Percentiles rank a stretch among this genome's conserved stretches.
Evolutionary conservation across 1,140 invertebrate species (phyloP).

Genomic region (Plutomurus gul): DNA sequence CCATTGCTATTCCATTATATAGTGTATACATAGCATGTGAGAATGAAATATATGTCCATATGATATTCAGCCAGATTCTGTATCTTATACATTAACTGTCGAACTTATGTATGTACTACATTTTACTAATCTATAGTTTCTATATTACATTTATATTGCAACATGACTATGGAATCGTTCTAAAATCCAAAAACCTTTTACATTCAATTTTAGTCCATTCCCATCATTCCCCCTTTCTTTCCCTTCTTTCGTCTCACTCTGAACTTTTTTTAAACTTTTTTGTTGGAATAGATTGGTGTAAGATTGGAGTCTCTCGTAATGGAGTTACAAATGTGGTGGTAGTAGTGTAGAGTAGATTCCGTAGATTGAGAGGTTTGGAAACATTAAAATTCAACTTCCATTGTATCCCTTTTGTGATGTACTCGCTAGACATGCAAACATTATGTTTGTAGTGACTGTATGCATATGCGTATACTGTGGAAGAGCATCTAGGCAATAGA

Average conservation of each 20-base stretch:
- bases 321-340: background rate
- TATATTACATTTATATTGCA: background rate
- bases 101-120: no score
- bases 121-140: background rate
- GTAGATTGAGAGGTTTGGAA: no score
- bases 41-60: no score
- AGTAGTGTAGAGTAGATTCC: background rate
- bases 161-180: constrained; percentile 29
- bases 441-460: no score
- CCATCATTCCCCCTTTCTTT: constrained; percentile 31
- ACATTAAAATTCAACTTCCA: no score
- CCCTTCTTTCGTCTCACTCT: background rate
- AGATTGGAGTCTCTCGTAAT: background rate
- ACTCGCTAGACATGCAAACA: no score
- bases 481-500: background rate
- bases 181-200: constrained; percentile 14
- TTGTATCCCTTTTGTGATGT: no score
- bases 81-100: no score
- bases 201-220: constrained; percentile 32
- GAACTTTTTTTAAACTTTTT: background rate
- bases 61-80: no score
- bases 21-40: no score
- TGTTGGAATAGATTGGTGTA: background rate
- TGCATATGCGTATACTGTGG: background rate
- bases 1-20: no score